Evolutionary conservation across 2,888 invertebrate genomes (phyloP).

Genomic region (Sicus ferrugineus): DNA sequence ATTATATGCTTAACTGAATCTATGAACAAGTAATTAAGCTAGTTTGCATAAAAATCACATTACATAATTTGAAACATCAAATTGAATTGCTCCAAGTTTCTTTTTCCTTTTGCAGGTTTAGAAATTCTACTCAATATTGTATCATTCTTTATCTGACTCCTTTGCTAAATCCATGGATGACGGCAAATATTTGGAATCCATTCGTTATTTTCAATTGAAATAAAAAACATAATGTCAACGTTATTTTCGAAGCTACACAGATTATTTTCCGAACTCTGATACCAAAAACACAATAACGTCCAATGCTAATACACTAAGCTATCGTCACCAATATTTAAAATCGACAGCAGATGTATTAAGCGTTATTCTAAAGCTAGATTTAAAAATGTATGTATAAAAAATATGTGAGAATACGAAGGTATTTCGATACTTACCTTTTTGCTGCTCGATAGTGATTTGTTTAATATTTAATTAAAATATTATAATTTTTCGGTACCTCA

Average conservation of each 20-base stretch:
- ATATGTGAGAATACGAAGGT: background rate
- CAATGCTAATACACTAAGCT: background rate
- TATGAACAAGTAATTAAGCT: too few species aligned
- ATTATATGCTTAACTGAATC: too few species aligned
- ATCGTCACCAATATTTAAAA: background rate
- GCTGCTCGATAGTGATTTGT: conserved; percentile 23
- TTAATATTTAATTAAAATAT: conserved; percentile 32
- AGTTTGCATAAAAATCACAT: too few species aligned
- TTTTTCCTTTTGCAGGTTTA: too few species aligned
- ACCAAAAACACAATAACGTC: background rate
- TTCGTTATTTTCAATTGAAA: background rate
- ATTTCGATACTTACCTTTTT: conserved; percentile 23
- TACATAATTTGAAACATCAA: too few species aligned
- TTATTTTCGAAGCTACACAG: background rate
- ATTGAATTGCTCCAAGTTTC: too few species aligned
- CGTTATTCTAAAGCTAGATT: background rate
- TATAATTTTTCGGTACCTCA: conserved; percentile 51
- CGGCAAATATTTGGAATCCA: too few species aligned
- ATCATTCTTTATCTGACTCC: too few species aligned
- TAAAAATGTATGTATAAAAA: background rate
- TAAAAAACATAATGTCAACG: background rate
- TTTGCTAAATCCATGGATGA: too few species aligned
- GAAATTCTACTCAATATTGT: too few species aligned
- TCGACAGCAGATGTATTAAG: background rate
- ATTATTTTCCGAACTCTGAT: background rate